These are phyloP conservation scores for Papilio helenus DNA, from an alignment of 1,140 invertebrate species.

Conservation along the genomic window DNA sequence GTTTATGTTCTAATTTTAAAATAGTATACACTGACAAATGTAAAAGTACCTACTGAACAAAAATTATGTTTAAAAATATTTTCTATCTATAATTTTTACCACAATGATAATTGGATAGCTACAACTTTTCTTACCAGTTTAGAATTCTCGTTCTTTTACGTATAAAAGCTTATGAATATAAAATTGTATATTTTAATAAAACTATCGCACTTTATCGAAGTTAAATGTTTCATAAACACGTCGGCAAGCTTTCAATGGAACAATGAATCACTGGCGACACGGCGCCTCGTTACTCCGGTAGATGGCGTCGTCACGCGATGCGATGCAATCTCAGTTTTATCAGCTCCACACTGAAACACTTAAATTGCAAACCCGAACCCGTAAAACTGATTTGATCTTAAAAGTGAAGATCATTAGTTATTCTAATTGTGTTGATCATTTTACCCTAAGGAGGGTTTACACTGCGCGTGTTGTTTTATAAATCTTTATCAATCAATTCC, in stretches of 20 bases:
- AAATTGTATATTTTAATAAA: conserved; percentile 32
- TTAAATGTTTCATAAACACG: conserved; percentile 42
- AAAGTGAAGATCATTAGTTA: background rate
- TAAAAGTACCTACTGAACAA: background rate
- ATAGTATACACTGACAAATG: background rate
- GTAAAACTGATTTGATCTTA: background rate
- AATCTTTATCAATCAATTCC: too few relatives aligned
- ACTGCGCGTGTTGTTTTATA: too few relatives aligned
- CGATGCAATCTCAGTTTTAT: conserved; percentile 57
- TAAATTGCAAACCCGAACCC: conserved; percentile 21
- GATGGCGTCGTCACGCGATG: conserved; percentile 61
- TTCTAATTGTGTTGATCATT: conserved; percentile 36
- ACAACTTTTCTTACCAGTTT: background rate
- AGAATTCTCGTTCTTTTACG: background rate
- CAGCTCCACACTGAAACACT: conserved; percentile 50
- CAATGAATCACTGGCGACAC: conserved; percentile 28
- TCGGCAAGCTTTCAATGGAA: conserved; percentile 24
- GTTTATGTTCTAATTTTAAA: background rate
- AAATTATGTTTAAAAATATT: background rate
- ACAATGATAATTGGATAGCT: too few relatives aligned
- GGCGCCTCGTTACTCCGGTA: conserved; percentile 42
- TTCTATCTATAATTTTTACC: background rate
- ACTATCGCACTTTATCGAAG: conserved; percentile 37
- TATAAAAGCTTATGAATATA: background rate
- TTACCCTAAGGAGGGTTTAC: background rate